Evolutionary conservation across 2,888 invertebrate species (phyloP).

Genomic region (Hemicrepidius hirtus): DNA sequence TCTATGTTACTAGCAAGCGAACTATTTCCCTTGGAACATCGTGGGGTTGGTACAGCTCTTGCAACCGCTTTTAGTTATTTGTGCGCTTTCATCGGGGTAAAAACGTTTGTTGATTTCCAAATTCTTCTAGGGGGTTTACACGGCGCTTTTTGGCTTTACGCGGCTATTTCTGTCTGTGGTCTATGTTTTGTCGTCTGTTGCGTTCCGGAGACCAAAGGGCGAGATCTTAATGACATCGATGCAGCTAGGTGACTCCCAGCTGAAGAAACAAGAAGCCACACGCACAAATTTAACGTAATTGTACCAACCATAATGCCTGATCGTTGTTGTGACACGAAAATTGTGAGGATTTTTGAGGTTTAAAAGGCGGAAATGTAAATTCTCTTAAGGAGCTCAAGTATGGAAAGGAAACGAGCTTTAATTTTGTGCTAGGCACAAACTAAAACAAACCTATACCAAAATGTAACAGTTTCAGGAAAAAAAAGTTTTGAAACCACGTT

Average conservation of each 20-base stretch:
- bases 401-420: constrained; percentile 39
- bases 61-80: constrained; percentile 91
- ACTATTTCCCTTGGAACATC: constrained; percentile 87
- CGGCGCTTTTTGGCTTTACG: constrained; percentile 93
- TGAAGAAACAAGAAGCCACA: constrained; percentile 33
- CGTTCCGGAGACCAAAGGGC: constrained; percentile 94
- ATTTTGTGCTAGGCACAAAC: constrained; percentile 34
- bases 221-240: constrained; percentile 92
- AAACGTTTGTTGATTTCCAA: constrained; percentile 90
- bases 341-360: constrained; percentile 46
- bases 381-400: background rate
- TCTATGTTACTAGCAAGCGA: constrained; percentile 90
- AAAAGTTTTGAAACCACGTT: constrained; percentile 35
- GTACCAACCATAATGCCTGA: constrained; percentile 51
- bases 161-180: constrained; percentile 86
- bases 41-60: constrained; percentile 91
- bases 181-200: constrained; percentile 89
- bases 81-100: constrained; percentile 90
- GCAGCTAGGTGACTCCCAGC: constrained; percentile 72
- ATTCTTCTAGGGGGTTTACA: constrained; percentile 81
- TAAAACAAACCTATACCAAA: constrained; percentile 9
- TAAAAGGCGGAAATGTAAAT: constrained; percentile 17
- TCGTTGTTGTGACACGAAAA: constrained; percentile 29
- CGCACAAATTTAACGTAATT: constrained; percentile 50
- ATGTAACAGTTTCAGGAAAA: constrained; percentile 24